Percentiles rank a stretch among this genome's conserved stretches.
Conservation (phyloP, 2,113 vertebrate species). For the Pygoscelis adeliae region DNA sequence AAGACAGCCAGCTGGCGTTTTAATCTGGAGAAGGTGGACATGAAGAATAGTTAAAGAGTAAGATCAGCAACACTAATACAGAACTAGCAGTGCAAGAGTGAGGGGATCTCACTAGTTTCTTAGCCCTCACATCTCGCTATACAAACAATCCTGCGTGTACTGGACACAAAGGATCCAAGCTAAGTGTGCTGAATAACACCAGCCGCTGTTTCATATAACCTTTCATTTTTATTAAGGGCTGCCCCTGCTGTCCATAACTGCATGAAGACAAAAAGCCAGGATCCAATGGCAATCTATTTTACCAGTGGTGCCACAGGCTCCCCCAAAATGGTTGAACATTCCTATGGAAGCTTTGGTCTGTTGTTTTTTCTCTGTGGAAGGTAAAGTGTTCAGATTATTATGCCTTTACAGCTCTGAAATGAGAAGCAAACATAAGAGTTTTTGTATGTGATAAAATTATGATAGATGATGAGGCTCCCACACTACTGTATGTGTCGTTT, state of each 20-base stretch:
- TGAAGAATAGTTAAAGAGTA: background rate
- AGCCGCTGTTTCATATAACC: background rate
- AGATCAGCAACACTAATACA: background rate
- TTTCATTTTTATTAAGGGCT: slow-evolving; percentile 37
- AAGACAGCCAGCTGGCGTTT: background rate
- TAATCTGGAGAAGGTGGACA: background rate
- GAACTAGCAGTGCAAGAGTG: background rate
- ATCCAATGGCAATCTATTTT: slow-evolving; percentile 81
- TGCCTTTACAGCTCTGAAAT: background rate
- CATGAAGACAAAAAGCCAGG: slow-evolving; percentile 73
- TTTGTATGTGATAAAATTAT: background rate
- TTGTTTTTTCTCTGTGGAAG: slow-evolving; percentile 71
- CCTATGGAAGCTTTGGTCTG: slow-evolving; percentile 76
- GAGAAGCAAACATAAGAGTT: background rate
- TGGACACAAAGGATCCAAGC: background rate
- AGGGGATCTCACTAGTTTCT: background rate
- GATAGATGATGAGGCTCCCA: background rate
- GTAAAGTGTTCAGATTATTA: slow-evolving; percentile 31
- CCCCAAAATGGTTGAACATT: slow-evolving; percentile 82
- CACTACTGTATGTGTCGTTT: background rate
- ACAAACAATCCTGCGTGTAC: background rate
- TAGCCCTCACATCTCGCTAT: background rate
- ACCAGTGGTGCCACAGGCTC: slow-evolving; percentile 81
- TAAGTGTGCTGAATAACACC: background rate
- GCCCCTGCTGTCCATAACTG: slow-evolving; percentile 71